phyloP scores from a whole-genome alignment of 2,797 vertebrate species.

The Sebastes iracundus region DNA sequence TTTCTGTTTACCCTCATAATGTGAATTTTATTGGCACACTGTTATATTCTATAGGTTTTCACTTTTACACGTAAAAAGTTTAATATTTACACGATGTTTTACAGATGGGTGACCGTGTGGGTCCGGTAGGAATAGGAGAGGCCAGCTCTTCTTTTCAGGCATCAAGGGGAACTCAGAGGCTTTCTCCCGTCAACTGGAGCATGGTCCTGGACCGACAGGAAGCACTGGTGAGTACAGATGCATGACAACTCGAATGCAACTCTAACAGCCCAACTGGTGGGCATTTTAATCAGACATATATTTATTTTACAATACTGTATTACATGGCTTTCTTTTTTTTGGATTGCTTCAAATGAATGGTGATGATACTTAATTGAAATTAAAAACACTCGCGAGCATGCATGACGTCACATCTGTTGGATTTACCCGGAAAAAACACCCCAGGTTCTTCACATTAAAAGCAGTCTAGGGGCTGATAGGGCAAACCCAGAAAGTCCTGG shows the following conservation, averaged over 20 bases:
- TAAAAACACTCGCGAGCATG: too few relatives aligned
- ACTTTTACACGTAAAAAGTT: neutral
- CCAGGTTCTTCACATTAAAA: too few relatives aligned
- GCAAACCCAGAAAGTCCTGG: too few relatives aligned
- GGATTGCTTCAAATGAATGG: neutral
- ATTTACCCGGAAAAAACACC: too few relatives aligned
- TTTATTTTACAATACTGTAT: neutral
- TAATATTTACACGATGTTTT: neutral
- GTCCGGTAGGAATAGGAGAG: conserved; percentile 84
- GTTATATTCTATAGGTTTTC: neutral
- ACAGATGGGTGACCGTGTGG: conserved; percentile 84
- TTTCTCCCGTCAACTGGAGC: conserved; percentile 69
- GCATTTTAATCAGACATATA: neutral
- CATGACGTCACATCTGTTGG: too few relatives aligned
- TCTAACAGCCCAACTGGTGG: neutral
- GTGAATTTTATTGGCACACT: neutral
- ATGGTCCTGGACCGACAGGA: conserved; percentile 73
- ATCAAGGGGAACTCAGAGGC: conserved; percentile 31
- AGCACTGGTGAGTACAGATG: conserved; percentile 68
- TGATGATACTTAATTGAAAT: neutral
- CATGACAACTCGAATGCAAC: neutral
- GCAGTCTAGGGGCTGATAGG: too few relatives aligned
- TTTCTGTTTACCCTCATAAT: neutral
- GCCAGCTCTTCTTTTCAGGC: conserved; percentile 48
- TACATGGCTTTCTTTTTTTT: neutral